A percentile compares a stretch with the other conserved stretches of the same genome.
Evolutionary conservation across 64 coral and sea anemone genomes (phyloP).

Genomic region (Acropora yongei): DNA sequence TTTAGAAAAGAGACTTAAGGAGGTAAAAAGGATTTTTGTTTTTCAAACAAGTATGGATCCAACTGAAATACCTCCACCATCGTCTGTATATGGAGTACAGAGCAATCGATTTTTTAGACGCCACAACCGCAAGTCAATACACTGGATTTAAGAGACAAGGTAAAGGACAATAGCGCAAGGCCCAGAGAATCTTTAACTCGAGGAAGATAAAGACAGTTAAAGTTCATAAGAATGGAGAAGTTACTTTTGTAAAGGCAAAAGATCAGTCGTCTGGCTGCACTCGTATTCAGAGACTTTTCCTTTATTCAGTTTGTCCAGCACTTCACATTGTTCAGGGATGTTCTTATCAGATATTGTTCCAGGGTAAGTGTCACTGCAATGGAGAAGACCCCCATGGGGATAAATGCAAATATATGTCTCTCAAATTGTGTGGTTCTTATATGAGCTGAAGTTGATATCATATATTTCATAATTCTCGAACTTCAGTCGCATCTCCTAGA

Average conservation of each 20-base stretch:
- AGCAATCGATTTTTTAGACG: conserved; percentile 8
- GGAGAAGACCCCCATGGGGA: conserved; percentile 4
- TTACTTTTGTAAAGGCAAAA: conserved; percentile 52
- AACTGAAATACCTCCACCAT: conserved; percentile 31
- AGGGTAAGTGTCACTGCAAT: conserved; percentile 52
- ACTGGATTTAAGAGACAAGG: conserved; percentile 20
- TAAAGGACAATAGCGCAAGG: conserved; percentile 56
- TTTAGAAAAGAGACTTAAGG: conserved; percentile 39
- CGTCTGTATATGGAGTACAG: background rate
- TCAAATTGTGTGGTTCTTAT: conserved; percentile 54
- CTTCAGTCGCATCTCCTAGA: background rate
- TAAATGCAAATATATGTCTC: conserved; percentile 34
- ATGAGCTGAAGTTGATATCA: conserved; percentile 43
- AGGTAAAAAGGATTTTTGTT: conserved; percentile 37
- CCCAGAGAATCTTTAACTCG: conserved; percentile 35
- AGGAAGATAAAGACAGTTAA: conserved; percentile 54
- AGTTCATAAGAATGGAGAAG: background rate
- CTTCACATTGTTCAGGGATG: conserved; percentile 38
- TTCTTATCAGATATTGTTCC: conserved; percentile 34
- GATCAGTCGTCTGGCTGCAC: too few species aligned
- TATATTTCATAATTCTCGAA: conserved; percentile 58
- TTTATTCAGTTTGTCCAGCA: conserved; percentile 18
- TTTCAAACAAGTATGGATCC: conserved; percentile 53
- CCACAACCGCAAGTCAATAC: conserved; percentile 14
- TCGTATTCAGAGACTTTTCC: too few species aligned